Evolutionary conservation across 35 echinoderm and acorn worm genomes (phyloP).

Genomic region (Eucidaris tribuloides): DNA sequence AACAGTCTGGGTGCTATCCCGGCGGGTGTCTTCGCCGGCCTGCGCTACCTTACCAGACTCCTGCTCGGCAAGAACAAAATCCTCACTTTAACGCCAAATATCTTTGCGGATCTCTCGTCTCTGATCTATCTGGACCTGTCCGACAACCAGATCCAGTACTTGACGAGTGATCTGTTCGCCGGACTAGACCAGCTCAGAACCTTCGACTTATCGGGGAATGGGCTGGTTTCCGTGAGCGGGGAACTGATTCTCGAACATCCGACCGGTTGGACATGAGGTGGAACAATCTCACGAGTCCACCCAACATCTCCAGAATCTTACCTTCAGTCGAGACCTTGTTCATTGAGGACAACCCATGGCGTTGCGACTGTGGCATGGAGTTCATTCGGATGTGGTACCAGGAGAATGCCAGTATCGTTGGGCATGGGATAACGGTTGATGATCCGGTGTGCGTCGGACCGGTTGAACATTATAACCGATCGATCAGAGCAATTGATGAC

Average conservation of each 20-base stretch:
- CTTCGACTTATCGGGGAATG: neutral
- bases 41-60: neutral
- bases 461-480: too few species aligned
- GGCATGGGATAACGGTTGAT: too few species aligned
- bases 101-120: neutral
- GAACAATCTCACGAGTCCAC: neutral
- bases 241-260: neutral
- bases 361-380: neutral
- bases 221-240: neutral
- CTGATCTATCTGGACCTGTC: neutral
- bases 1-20: neutral
- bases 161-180: neutral
- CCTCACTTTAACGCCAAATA: neutral
- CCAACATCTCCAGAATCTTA: neutral
- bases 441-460: too few species aligned
- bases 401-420: too few species aligned
- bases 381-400: neutral
- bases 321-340: neutral
- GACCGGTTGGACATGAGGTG: neutral
- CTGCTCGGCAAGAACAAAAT: slow-evolving; percentile 16
- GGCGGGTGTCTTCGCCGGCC: neutral
- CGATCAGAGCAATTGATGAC: too few species aligned
- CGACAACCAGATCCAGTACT: neutral
- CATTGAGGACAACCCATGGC: neutral
- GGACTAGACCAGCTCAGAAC: neutral